Conservation (phyloP, 2,888 invertebrate genomes). For the Lumbricus terrestris region DNA sequence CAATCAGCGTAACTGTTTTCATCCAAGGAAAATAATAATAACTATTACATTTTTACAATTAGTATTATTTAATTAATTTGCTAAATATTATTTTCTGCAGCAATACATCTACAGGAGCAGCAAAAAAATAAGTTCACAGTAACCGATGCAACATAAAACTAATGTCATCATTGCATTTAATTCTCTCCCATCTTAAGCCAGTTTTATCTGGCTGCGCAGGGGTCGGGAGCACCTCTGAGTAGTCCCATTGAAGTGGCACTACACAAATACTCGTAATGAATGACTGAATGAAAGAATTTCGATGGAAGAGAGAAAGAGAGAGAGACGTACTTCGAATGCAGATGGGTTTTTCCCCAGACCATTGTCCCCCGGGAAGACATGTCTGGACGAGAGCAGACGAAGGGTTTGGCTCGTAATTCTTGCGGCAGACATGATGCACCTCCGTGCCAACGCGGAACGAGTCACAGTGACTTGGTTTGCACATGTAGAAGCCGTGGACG, state of each 20-base stretch:
- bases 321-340: slow-evolving; percentile 33
- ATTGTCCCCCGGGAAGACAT: slow-evolving; percentile 75
- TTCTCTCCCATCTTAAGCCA: too few relatives aligned
- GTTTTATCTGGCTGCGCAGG: too few relatives aligned
- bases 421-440: slow-evolving; percentile 75
- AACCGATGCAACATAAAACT: background rate
- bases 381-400: slow-evolving; percentile 76
- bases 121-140: background rate
- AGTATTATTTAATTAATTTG: background rate
- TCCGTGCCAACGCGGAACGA: slow-evolving; percentile 48
- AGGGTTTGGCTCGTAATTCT: slow-evolving; percentile 70
- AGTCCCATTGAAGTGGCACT: too few relatives aligned
- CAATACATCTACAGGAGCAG: background rate
- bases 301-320: background rate
- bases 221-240: too few relatives aligned
- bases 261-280: too few relatives aligned
- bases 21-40: background rate
- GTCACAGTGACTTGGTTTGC: slow-evolving; percentile 33
- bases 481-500: slow-evolving; percentile 36
- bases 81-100: background rate
- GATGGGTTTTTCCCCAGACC: slow-evolving; percentile 43
- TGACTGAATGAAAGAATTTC: too few relatives aligned
- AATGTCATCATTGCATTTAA: background rate
- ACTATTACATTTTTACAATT: background rate
- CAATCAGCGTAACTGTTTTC: background rate